Evolutionary conservation across 2,797 vertebrate species (phyloP).

Genomic region (Alexandromys oeconomus): DNA sequence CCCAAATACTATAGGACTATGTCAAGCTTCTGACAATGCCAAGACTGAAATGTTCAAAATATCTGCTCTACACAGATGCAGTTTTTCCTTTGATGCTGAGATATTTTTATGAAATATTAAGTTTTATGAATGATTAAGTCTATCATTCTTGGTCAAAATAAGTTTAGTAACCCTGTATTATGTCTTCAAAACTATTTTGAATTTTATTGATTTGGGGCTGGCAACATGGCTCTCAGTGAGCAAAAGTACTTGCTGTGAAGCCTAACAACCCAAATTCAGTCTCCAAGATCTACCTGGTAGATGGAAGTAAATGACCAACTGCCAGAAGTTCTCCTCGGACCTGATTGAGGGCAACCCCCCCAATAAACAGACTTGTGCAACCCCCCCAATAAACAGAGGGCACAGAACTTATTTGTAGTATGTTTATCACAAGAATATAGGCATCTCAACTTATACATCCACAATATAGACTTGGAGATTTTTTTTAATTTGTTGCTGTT

Average conservation of each 20-base stretch:
- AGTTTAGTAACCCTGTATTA: conserved; percentile 1
- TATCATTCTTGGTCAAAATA: conserved; percentile 53
- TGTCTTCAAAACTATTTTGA: conserved; percentile 46
- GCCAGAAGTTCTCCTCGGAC: background rate
- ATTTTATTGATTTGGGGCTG: conserved; percentile 37
- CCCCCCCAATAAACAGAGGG: background rate
- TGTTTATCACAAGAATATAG: conserved; percentile 22
- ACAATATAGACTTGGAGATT: background rate
- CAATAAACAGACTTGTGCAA: background rate
- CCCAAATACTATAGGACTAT: background rate
- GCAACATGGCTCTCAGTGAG: background rate
- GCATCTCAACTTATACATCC: conserved; percentile 5
- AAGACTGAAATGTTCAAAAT: conserved; percentile 48
- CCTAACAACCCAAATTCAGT: background rate
- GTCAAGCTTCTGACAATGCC: background rate
- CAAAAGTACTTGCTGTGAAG: background rate
- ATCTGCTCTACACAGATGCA: background rate
- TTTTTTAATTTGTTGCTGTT: background rate
- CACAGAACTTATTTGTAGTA: conserved; percentile 13
- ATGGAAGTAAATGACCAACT: background rate
- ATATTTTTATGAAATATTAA: conserved; percentile 28
- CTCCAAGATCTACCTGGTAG: background rate
- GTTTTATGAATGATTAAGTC: background rate
- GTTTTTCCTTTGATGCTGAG: conserved; percentile 46
- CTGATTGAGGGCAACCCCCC: background rate